A percentile compares a stretch with the other conserved stretches of the same genome.
phyloP scores from a whole-genome alignment of 2,888 invertebrate species.

The Philereme vetulata region DNA sequence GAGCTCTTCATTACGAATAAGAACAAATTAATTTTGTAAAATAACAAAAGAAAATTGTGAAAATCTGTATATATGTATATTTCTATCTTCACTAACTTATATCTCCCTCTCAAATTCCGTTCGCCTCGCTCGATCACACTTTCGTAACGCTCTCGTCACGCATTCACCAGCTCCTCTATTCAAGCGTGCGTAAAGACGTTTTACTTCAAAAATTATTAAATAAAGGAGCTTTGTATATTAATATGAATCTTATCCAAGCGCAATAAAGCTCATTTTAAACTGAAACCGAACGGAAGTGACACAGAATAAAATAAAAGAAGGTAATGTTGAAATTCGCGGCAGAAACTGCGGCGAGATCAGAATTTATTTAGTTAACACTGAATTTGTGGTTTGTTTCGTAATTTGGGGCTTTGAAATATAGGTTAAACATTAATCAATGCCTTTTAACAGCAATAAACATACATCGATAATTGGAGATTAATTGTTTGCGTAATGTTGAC shows the following conservation, averaged over 20 bases:
- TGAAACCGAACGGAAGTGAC: neutral
- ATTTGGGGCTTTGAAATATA: slow-evolving; percentile 12
- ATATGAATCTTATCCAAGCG: neutral
- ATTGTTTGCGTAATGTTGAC: neutral
- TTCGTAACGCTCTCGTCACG: too few relatives aligned
- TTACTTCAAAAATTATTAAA: too few relatives aligned
- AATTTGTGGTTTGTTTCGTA: slow-evolving; percentile 11
- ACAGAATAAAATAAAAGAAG: slow-evolving; percentile 5
- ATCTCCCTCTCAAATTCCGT: too few relatives aligned
- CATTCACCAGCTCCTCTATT: too few relatives aligned
- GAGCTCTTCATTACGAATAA: too few relatives aligned
- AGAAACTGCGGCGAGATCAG: neutral
- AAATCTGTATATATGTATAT: too few relatives aligned
- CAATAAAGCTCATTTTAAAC: neutral
- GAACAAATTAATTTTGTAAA: too few relatives aligned
- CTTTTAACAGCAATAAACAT: slow-evolving; percentile 5
- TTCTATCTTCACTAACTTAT: too few relatives aligned
- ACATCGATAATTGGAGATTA: neutral
- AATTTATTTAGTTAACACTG: slow-evolving; percentile 17
- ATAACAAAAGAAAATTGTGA: too few relatives aligned
- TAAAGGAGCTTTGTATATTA: too few relatives aligned
- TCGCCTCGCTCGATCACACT: too few relatives aligned
- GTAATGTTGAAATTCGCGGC: slow-evolving; percentile 17
- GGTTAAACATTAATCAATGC: slow-evolving; percentile 18
- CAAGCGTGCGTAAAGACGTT: too few relatives aligned